Evolutionary conservation across 2,113 vertebrate species (phyloP).

Genomic region (Lipotes vexillifer): DNA sequence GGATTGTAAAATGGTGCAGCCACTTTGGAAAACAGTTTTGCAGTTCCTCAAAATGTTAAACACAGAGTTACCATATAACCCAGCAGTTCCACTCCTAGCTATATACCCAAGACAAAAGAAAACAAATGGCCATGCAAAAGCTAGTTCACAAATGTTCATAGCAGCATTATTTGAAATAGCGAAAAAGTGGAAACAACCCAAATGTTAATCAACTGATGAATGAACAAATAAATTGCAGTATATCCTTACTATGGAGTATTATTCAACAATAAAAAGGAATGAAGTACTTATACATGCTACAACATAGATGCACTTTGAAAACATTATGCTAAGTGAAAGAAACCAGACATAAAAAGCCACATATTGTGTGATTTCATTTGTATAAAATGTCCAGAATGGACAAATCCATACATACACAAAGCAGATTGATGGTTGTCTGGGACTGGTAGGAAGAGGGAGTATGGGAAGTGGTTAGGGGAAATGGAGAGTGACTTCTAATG

Average conservation of each 20-base stretch:
- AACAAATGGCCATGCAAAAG: not conserved
- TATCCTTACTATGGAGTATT: not conserved
- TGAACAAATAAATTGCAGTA: not conserved
- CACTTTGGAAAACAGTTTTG: not conserved
- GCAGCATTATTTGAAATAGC: not conserved
- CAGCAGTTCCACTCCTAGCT: not conserved
- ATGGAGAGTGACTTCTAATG: not conserved
- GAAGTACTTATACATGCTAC: not conserved
- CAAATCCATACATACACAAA: not conserved
- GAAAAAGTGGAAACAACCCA: not conserved
- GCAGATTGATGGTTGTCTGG: not conserved
- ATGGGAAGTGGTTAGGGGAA: not conserved
- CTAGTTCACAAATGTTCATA: not conserved
- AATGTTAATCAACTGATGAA: not conserved
- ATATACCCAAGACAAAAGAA: not conserved
- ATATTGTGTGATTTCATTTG: not conserved
- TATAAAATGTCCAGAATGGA: not conserved
- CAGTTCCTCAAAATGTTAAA: not conserved
- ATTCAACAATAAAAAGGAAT: not conserved
- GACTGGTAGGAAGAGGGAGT: not conserved
- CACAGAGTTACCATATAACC: not conserved
- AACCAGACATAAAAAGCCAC: not conserved
- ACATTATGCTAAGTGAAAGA: not conserved
- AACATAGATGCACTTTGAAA: not conserved
- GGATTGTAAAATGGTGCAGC: not conserved